Evolutionary conservation across 2,888 invertebrate genomes (phyloP).

Genomic region (Brenthis ino): DNA sequence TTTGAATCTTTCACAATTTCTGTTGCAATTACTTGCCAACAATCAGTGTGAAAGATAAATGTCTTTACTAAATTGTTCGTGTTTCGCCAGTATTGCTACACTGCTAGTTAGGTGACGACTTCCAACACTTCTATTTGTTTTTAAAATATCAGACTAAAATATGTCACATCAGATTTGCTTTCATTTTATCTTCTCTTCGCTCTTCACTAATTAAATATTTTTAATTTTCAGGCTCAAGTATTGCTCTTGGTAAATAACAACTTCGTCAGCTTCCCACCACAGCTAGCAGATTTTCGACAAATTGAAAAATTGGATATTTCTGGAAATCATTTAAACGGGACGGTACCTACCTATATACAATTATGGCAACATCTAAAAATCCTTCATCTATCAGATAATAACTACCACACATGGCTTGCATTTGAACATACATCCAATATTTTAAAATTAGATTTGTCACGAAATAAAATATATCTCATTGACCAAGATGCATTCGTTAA

Average conservation of each 20-base stretch:
- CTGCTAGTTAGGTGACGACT: no score
- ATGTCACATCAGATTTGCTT: no score
- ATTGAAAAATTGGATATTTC: constrained; percentile 75
- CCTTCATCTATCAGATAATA: constrained; percentile 83
- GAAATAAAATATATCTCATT: constrained; percentile 84
- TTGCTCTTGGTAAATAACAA: constrained; percentile 85
- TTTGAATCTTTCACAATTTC: no score
- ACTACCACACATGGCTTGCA: constrained; percentile 65
- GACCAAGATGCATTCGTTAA: constrained; percentile 83
- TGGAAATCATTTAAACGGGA: constrained; percentile 75
- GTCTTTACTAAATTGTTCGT: no score
- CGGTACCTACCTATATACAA: constrained; percentile 70
- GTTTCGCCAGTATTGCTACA: no score
- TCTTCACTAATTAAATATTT: not conserved
- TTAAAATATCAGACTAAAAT: no score
- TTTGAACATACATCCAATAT: constrained; percentile 62
- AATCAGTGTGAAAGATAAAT: no score
- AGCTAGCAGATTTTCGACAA: constrained; percentile 72
- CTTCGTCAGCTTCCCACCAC: constrained; percentile 79
- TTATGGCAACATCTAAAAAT: constrained; percentile 76
- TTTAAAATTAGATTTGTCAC: constrained; percentile 84
- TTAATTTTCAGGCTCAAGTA: constrained; percentile 81
- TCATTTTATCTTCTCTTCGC: no score
- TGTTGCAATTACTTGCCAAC: no score
- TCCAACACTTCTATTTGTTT: no score